These are phyloP conservation scores for zebrafish (Danio rerio) DNA, from an alignment of 2,113 vertebrate genomes.

Conservation along the genomic window GRCz12tu NC_133192.1:18378501-18379000, in stretches of 20 bases:
- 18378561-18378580: slow-evolving; percentile 53
- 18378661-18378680: slow-evolving; percentile 14
- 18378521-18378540: background rate
- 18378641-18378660: slow-evolving; percentile 39
- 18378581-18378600: slow-evolving; percentile 54
- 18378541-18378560: slow-evolving; percentile 47
- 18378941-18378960: too few species aligned
- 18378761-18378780: slow-evolving; percentile 25
- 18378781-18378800: slow-evolving; percentile 18
- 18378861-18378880: background rate
- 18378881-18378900: background rate
- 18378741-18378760: background rate
- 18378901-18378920: background rate
- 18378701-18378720: background rate
- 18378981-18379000: too few species aligned
- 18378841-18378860: slow-evolving; percentile 22
- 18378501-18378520: slow-evolving; percentile 21
- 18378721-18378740: slow-evolving; percentile 26
- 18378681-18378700: slow-evolving; percentile 35
- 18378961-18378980: too few species aligned
- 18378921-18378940: too few species aligned
- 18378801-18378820: slow-evolving; percentile 29
- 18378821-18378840: slow-evolving; percentile 21
- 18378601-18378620: slow-evolving; percentile 52
- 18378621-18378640: slow-evolving; percentile 50